These are phyloP conservation scores for Macroramphosus scolopax DNA, from an alignment of 2,797 vertebrate genomes.

Conservation along the genomic window DNA sequence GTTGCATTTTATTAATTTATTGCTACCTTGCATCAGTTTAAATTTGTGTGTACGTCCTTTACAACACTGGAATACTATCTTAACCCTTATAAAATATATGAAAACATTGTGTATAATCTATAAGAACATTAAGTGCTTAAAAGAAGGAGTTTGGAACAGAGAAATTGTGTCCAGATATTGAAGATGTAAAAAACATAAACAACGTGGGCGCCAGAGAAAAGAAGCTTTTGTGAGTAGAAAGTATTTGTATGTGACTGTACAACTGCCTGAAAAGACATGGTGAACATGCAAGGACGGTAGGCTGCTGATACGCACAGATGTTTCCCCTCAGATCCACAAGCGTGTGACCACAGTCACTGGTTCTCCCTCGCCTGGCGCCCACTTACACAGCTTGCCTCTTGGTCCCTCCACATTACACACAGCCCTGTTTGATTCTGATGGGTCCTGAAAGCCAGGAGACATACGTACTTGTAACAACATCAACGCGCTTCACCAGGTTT, in stretches of 20 bases:
- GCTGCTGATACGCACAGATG: slow-evolving; percentile 72
- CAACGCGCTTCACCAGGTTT: slow-evolving; percentile 78
- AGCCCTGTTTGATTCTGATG: slow-evolving; percentile 73
- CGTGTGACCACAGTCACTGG: slow-evolving; percentile 64
- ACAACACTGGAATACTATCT: too few relatives aligned
- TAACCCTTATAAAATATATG: too few relatives aligned
- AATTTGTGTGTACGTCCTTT: too few relatives aligned
- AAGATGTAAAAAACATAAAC: slow-evolving; percentile 7
- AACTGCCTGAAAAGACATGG: slow-evolving; percentile 44
- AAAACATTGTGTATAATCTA: too few relatives aligned
- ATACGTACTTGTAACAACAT: slow-evolving; percentile 77
- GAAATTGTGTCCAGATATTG: not conserved
- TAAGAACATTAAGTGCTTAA: too few relatives aligned
- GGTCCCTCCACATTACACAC: slow-evolving; percentile 53
- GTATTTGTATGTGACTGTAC: slow-evolving; percentile 13
- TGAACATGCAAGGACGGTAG: slow-evolving; percentile 45
- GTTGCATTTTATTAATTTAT: too few relatives aligned
- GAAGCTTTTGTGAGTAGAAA: slow-evolving; percentile 22
- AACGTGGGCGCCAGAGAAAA: slow-evolving; percentile 22
- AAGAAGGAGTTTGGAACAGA: too few relatives aligned
- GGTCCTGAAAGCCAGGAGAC: slow-evolving; percentile 75
- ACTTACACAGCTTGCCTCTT: slow-evolving; percentile 58
- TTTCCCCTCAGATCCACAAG: slow-evolving; percentile 71
- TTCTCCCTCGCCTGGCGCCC: slow-evolving; percentile 46
- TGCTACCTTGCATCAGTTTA: too few relatives aligned